phyloP scores from a whole-genome alignment of 2,888 invertebrate genomes.

The Diaperis boleti region DNA sequence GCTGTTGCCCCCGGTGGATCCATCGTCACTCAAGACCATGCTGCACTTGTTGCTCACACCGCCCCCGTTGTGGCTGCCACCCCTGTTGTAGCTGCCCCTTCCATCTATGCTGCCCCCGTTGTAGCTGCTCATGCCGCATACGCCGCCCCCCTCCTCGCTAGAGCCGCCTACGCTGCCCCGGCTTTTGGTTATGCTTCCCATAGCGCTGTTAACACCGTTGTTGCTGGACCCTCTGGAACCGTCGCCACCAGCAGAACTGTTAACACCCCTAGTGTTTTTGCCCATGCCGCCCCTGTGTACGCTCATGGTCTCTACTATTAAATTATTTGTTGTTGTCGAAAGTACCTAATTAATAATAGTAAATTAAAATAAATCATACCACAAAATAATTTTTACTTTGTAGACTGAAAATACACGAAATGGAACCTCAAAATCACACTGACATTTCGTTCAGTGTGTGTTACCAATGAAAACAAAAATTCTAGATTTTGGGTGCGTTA shows the following conservation, averaged over 20 bases:
- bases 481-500: no score
- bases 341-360: slow-evolving; percentile 7
- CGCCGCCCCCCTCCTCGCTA: slow-evolving; percentile 48
- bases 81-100: slow-evolving; percentile 52
- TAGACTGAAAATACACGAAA: no score
- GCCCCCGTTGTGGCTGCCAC: slow-evolving; percentile 40
- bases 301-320: slow-evolving; percentile 44
- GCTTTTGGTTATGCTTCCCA: slow-evolving; percentile 35
- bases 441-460: no score
- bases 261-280: slow-evolving; percentile 46
- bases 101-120: slow-evolving; percentile 55
- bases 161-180: no score
- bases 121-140: slow-evolving; percentile 40
- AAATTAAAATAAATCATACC: slow-evolving; percentile 3
- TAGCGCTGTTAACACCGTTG: slow-evolving; percentile 46
- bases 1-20: slow-evolving; percentile 48
- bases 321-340: slow-evolving; percentile 17
- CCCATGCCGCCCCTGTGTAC: no score
- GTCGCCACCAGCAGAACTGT: slow-evolving; percentile 48
- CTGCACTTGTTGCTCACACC: slow-evolving; percentile 47
- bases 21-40: slow-evolving; percentile 48
- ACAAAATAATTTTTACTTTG: not conserved
- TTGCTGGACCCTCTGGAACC: slow-evolving; percentile 55
- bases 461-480: no score
- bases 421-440: no score